phyloP scores from a whole-genome alignment of 2,113 vertebrate species.

The Oryzias curvinotus region DNA sequence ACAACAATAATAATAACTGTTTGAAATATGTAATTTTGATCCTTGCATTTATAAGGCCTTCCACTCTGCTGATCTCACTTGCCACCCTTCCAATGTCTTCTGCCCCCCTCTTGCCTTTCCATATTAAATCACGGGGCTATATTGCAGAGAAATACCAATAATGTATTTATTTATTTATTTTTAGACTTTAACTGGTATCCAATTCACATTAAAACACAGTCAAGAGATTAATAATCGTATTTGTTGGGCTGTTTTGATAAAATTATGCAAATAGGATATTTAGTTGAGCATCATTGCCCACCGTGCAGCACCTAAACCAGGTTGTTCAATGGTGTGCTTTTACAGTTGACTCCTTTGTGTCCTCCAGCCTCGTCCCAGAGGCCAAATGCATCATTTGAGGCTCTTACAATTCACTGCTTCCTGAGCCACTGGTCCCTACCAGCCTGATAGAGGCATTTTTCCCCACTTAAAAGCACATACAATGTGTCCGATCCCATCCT shows the following conservation, averaged over 20 bases:
- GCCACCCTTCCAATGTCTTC: no score
- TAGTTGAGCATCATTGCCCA: not conserved
- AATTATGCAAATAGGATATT: conserved; percentile 15
- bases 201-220: not conserved
- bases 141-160: no score
- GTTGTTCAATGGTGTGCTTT: conserved; percentile 32
- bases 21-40: no score
- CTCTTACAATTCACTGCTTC: conserved; percentile 67
- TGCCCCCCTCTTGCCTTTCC: no score
- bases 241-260: not conserved
- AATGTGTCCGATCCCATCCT: conserved; percentile 84
- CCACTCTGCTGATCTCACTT: no score
- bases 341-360: conserved; percentile 49
- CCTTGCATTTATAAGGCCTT: no score
- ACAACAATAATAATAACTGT: no score
- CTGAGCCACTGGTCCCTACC: conserved; percentile 72
- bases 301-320: conserved; percentile 33
- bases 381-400: conserved; percentile 72
- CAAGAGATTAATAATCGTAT: not conserved
- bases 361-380: conserved; percentile 60
- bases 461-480: conserved; percentile 91
- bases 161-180: not conserved
- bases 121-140: no score
- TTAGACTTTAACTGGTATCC: not conserved
- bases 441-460: conserved; percentile 81